Evolutionary conservation across 2,888 invertebrate genomes (phyloP), one percentile per base, ranked within the genome.

Genomic region (Salticus scenicus): DNA sequence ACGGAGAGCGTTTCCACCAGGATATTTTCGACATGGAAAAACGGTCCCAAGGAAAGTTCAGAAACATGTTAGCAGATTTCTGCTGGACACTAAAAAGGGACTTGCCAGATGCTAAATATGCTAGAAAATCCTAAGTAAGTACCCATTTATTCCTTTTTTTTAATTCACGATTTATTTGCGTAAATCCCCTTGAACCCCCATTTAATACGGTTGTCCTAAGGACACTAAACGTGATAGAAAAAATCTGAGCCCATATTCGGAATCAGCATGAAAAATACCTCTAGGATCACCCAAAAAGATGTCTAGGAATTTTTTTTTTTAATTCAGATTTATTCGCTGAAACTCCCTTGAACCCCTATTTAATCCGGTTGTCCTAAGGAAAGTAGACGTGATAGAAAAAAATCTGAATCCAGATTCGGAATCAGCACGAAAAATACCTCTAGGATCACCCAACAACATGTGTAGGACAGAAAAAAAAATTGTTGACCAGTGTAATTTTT

Each of bases 11-110:
- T 20, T 81, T 76, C 14, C 81, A 76, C 28, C 73, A 82, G 31
- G 70, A 77, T 64, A 69, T 78, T 12, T 14, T 24, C 14, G 31
- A 24, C 2, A 57, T 77, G 82, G 70, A 78, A 47, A 63, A 69
- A 20, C 20, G 67, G 30, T 82, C 77, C 70, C 67, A 42, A n/a
- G 67, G 82, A 47, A 7, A 47, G n/a, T 47, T 7, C 2, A 47
- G 17, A 28, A 10, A 64, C 20, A 64, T 64, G 64, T 17, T 64
- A 24, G 64, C 24, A 24, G 64, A 64, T 24, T 24, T 24, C 27
- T 64, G 64, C 24, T 64, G 64, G 64, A 24, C 27, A 12, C 24
- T 64, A 10, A 64, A 28, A 8, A 64, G 30, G 14, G 64, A 24
- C 24, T 4, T 64, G 4, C 64, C 30, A 24, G 20, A 24, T 24